phyloP scores from a whole-genome alignment of 1,140 invertebrate species.

The Drosophila bocki region DNA sequence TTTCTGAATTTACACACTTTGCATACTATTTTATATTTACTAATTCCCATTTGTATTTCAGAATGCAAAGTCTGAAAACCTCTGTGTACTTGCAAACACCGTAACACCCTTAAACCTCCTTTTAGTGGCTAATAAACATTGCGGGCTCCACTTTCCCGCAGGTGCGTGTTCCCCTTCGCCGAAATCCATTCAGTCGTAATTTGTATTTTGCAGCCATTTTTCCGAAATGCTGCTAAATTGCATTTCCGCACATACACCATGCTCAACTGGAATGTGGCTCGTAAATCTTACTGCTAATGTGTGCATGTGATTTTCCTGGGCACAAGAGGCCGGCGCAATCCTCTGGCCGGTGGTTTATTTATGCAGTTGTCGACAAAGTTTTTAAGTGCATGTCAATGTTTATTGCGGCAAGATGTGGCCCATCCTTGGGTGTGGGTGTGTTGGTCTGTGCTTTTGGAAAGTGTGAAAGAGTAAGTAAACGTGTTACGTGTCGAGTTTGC shows the following conservation, averaged over 20 bases:
- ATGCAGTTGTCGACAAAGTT: conserved; percentile 62
- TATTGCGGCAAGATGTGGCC: conserved; percentile 54
- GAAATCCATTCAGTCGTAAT: conserved; percentile 26
- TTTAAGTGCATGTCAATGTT: conserved; percentile 69
- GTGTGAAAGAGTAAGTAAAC: conserved; percentile 41
- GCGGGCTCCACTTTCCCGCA: conserved; percentile 12
- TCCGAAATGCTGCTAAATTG: conserved; percentile 43
- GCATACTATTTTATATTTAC: not conserved
- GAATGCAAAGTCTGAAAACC: not conserved
- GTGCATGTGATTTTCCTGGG: conserved; percentile 40
- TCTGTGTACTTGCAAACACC: not conserved
- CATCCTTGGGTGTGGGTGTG: conserved; percentile 10
- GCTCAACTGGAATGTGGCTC: conserved; percentile 12
- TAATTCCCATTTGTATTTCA: not conserved
- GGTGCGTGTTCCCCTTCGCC: conserved; percentile 37
- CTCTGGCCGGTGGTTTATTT: conserved; percentile 33
- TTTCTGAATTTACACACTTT: too few species aligned
- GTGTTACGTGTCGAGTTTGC: conserved; percentile 38
- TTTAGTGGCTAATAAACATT: conserved; percentile 40
- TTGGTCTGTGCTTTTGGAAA: conserved; percentile 1
- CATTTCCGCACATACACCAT: conserved; percentile 20
- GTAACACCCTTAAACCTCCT: not conserved
- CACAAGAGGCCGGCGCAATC: not conserved
- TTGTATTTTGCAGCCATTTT: conserved; percentile 53
- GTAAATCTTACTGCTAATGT: conserved; percentile 51